A percentile compares a stretch with the other conserved stretches of the same genome.
phyloP scores from a whole-genome alignment of 2,113 vertebrate species.

The Motacilla tschutschensis region DNA sequence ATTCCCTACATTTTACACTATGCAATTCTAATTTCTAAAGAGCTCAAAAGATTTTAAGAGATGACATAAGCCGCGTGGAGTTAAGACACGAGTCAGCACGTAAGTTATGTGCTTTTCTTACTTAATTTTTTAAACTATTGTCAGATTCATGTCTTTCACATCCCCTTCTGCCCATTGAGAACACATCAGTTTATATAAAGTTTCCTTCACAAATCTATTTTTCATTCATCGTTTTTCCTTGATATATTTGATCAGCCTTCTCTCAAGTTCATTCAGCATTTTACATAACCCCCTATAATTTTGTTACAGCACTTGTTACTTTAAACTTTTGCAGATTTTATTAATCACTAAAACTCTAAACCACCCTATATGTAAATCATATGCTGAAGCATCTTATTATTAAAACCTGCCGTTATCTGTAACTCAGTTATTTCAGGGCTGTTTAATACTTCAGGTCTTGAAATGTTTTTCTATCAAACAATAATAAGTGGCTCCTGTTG shows the following conservation, averaged over 20 bases:
- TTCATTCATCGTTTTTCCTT: neutral
- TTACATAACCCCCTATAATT: neutral
- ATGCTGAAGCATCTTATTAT: neutral
- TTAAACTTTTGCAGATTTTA: neutral
- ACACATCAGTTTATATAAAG: neutral
- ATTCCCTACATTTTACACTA: neutral
- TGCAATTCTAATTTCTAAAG: neutral
- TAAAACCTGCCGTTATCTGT: constrained; percentile 1
- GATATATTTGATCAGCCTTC: neutral
- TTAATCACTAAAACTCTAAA: constrained; percentile 6
- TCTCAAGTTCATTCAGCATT: neutral
- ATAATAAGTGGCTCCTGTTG: neutral
- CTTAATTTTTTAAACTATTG: neutral
- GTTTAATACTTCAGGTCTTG: neutral
- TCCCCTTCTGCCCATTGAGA: neutral
- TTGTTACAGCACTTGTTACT: neutral
- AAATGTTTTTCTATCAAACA: neutral
- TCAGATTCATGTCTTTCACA: neutral
- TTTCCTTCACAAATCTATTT: neutral
- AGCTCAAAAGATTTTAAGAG: neutral
- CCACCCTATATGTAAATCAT: neutral
- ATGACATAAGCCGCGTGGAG: neutral
- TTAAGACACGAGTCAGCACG: neutral
- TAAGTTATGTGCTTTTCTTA: neutral
- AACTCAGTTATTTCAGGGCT: neutral